Evolutionary conservation across 2,113 vertebrate genomes (phyloP).

Genomic region (Emydura subglobosa): DNA sequence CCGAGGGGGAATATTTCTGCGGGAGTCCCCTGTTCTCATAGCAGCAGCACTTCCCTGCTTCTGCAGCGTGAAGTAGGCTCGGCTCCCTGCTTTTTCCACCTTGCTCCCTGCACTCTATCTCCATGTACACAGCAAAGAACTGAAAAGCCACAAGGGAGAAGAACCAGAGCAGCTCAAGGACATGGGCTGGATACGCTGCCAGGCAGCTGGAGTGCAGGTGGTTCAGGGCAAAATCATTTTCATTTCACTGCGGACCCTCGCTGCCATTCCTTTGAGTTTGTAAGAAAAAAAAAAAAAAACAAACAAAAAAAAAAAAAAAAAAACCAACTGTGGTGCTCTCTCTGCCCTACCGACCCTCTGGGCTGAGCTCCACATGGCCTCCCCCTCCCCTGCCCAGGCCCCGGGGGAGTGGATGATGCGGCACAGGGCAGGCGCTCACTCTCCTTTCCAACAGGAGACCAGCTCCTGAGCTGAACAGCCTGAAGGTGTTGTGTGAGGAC

Average conservation of each 20-base stretch:
- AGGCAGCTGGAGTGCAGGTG: not conserved
- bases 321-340: rapidly evolving
- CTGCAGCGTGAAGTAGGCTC: not conserved
- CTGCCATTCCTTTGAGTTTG: not conserved
- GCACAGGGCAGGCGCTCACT: not conserved
- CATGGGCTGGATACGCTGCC: not conserved
- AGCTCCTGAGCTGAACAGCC: not conserved
- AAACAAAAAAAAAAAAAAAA: not conserved
- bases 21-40: not conserved
- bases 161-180: no score
- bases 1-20: not conserved
- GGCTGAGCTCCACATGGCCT: not conserved
- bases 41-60: no score
- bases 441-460: not conserved
- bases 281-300: not conserved
- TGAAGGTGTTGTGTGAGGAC: not conserved
- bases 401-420: not conserved
- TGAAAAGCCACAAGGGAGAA: not conserved
- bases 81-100: no score
- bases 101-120: no score
- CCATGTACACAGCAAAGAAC: not conserved
- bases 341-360: not conserved
- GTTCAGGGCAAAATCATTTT: not conserved
- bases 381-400: not conserved
- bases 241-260: not conserved